A percentile compares a stretch with the other conserved stretches of the same genome.
Conservation (phyloP, 2,888 invertebrate species). For the Thymelicus sylvestris region DNA sequence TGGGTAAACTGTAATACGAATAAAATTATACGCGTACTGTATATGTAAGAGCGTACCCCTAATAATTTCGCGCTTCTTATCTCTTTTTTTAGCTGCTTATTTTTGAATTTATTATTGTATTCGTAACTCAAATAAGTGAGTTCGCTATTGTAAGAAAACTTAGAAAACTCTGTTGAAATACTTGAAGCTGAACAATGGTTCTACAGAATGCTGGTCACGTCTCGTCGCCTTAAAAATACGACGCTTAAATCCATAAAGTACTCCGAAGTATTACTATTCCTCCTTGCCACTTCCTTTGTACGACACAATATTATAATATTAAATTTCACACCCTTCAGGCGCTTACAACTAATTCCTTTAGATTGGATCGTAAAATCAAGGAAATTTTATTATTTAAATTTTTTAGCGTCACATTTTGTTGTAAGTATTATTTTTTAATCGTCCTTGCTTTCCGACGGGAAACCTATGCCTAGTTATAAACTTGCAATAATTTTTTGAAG, state of each 20-base stretch:
- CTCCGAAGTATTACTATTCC: slow-evolving; percentile 77
- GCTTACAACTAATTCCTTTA: slow-evolving; percentile 13
- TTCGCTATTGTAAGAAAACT: slow-evolving; percentile 69
- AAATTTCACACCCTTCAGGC: slow-evolving; percentile 52
- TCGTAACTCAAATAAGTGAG: slow-evolving; percentile 77
- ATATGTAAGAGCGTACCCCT: slow-evolving; percentile 9
- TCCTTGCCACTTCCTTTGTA: slow-evolving; percentile 72
- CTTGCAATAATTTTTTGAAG: too few species aligned
- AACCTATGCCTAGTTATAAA: too few species aligned
- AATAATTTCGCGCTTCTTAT: slow-evolving; percentile 55
- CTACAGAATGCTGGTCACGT: slow-evolving; percentile 73
- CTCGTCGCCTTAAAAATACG: slow-evolving; percentile 80
- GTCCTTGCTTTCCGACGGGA: too few species aligned
- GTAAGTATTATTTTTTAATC: too few species aligned
- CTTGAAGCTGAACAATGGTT: slow-evolving; percentile 75
- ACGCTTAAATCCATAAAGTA: slow-evolving; percentile 81
- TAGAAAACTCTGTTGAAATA: slow-evolving; percentile 59
- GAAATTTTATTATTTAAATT: too few species aligned
- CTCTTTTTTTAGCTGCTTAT: slow-evolving; percentile 63
- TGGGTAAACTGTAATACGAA: too few species aligned
- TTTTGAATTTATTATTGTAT: slow-evolving; percentile 69
- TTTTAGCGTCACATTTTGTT: too few species aligned
- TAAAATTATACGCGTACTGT: too few species aligned
- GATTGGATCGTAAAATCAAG: neutral
- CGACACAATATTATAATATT: slow-evolving; percentile 71